These are phyloP conservation scores for Pasiphila rectangulata DNA, from an alignment of 2,888 invertebrate genomes.

Conservation along the genomic window DNA sequence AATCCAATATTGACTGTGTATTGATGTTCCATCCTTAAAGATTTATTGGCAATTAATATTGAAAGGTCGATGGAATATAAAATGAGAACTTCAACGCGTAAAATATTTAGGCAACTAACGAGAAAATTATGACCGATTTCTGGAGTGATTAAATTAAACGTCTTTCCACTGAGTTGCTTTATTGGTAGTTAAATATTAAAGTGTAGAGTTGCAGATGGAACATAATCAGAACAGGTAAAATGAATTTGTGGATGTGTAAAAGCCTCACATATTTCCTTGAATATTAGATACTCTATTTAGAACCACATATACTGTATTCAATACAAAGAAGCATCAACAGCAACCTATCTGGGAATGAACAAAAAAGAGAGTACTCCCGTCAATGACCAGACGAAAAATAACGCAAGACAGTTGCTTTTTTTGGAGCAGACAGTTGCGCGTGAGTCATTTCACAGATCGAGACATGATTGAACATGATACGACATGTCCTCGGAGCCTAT, in stretches of 20 bases:
- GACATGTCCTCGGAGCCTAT: no score
- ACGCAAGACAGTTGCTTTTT: conserved; percentile 52
- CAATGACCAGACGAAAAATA: conserved; percentile 53
- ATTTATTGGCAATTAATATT: conserved; percentile 20
- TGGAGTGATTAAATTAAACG: no score
- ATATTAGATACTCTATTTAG: conserved; percentile 4
- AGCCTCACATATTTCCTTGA: no score
- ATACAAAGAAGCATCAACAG: conserved; percentile 28
- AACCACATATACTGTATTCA: neutral
- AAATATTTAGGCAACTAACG: neutral
- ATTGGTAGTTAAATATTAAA: no score
- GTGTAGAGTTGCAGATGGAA: no score
- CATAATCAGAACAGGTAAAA: no score
- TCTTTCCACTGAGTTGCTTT: no score
- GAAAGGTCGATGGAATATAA: conserved; percentile 1
- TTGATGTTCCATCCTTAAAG: conserved; percentile 10
- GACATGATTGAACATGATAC: conserved; percentile 17
- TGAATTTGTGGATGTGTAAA: no score
- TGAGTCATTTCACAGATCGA: conserved; percentile 31
- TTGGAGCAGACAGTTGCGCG: conserved; percentile 53
- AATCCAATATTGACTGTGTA: conserved; percentile 15
- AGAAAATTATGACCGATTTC: no score
- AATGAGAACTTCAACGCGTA: neutral
- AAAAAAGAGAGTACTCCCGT: conserved; percentile 40
- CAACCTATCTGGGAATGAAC: conserved; percentile 42